Base-by-base conservation (phyloP, 2,888 invertebrate species). In the Mythimna pallens region DNA sequence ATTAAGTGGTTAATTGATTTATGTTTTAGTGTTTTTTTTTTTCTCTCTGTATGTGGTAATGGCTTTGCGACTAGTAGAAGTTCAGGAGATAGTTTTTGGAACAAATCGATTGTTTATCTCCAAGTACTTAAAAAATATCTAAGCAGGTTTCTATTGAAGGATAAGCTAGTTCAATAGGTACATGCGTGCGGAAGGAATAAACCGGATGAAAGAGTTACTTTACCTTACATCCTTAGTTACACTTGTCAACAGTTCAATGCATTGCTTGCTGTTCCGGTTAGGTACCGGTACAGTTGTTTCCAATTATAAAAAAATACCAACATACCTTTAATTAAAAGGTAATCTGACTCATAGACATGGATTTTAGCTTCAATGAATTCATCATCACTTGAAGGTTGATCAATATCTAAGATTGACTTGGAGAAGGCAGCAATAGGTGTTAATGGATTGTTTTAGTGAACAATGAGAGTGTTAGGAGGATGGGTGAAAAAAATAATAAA, bases 1-100 rank as follows among this genome's bases (percentile, higher is more conserved):
- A 61, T 52, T 76, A 66, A 76, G 59, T 72, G 40, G 43, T 70
- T 80, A 62, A 62, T 82, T 57, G 52, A 34, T 62, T 78, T 61
- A 50, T 30, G 4, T n/a, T 40, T 57, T 10, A 43, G 10, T 12
- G 14, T 14, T n/a, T 3, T 40, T 43, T 63, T 12, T 58, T 7
- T 30, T 30, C 30, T 30, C 30, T 30, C 14, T 34, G n/a, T 1
- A 7, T 6, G 8, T 62, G 6, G 8, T 9, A 2, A 7, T 10
- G 8, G n/a, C 1, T 12, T 6, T n/a, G 12, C 0, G 4, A 17
- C n/a, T 43, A 34, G 8, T 8, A n/a, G 6, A 8, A 36, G 17
- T 5, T 25, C 8, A 50, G 9, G 20, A 22, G 0, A 66, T 22
- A 34, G 2, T 25, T 3, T 2, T 9, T 8, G 1, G 14, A 12